Evolutionary conservation across 2,888 invertebrate species (phyloP).

Genomic region (Noctua pronuba): DNA sequence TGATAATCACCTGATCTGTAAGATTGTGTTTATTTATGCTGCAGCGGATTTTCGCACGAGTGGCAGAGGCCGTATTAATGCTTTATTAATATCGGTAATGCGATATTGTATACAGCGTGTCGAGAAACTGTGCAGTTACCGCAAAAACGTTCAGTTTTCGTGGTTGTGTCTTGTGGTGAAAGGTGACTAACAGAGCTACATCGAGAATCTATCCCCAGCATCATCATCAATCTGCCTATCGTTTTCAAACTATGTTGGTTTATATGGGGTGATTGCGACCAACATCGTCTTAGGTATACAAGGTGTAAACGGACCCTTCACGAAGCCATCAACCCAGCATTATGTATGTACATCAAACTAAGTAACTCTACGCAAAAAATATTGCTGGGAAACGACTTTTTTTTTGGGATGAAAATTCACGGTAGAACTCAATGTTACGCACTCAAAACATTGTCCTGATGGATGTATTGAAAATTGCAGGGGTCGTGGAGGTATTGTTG

Average conservation of each 20-base stretch:
- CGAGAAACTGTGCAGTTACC: constrained; percentile 3
- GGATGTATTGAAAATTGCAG: too few relatives aligned
- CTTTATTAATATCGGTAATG: constrained; percentile 51
- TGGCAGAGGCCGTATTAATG: constrained; percentile 48
- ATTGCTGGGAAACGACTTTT: too few relatives aligned
- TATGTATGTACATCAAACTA: too few relatives aligned
- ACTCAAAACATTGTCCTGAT: too few relatives aligned
- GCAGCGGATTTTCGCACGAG: constrained; percentile 58
- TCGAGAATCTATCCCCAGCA: background rate
- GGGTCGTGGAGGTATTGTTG: too few relatives aligned
- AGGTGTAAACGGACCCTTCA: too few relatives aligned
- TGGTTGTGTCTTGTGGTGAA: constrained; percentile 10
- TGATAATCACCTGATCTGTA: constrained; percentile 59
- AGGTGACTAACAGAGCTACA: too few relatives aligned
- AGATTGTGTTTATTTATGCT: constrained; percentile 59
- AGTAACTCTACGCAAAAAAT: too few relatives aligned
- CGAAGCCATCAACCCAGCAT: too few relatives aligned
- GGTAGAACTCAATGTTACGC: too few relatives aligned
- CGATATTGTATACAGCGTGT: constrained; percentile 47
- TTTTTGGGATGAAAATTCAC: too few relatives aligned
- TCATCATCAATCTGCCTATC: background rate
- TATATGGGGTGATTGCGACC: background rate
- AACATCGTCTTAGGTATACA: background rate
- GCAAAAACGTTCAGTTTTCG: background rate
- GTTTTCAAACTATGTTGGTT: background rate